Evolutionary conservation across 2,797 vertebrate species (phyloP).

Genomic region (Pseudochirops corinnae): DNA sequence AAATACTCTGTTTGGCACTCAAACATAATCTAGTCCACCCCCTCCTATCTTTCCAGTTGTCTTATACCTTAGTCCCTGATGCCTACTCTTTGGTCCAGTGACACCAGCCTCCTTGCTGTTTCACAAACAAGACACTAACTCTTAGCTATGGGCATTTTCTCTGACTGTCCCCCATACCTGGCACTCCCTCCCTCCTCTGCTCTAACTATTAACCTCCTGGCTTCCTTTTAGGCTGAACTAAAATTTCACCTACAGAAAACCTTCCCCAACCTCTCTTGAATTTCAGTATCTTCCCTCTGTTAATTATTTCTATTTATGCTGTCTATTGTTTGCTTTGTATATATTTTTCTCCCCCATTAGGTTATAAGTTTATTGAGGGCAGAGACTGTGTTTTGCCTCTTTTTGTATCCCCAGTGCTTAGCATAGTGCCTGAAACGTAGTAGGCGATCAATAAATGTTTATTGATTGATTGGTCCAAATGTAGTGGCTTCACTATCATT

Average conservation of each 20-base stretch:
- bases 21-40: too few species aligned
- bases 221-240: neutral
- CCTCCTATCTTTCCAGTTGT: too few species aligned
- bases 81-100: too few species aligned
- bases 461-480: neutral
- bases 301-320: neutral
- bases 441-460: neutral
- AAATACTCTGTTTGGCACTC: too few species aligned
- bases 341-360: neutral
- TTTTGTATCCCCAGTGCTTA: neutral
- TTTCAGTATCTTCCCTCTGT: neutral
- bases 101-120: too few species aligned
- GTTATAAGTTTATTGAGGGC: neutral
- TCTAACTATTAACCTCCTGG: neutral
- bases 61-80: too few species aligned
- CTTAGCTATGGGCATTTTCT: neutral
- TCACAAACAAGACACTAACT: neutral
- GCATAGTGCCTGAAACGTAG: neutral
- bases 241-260: neutral
- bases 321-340: neutral
- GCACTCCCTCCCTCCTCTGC: neutral
- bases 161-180: neutral
- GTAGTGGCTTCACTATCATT: neutral
- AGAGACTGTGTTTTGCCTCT: neutral
- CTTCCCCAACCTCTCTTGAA: neutral